A percentile compares a stretch with the other conserved stretches of the same genome.
Evolutionary conservation across 2,797 vertebrate species (phyloP).

Genomic region (Myotis myotis): DNA sequence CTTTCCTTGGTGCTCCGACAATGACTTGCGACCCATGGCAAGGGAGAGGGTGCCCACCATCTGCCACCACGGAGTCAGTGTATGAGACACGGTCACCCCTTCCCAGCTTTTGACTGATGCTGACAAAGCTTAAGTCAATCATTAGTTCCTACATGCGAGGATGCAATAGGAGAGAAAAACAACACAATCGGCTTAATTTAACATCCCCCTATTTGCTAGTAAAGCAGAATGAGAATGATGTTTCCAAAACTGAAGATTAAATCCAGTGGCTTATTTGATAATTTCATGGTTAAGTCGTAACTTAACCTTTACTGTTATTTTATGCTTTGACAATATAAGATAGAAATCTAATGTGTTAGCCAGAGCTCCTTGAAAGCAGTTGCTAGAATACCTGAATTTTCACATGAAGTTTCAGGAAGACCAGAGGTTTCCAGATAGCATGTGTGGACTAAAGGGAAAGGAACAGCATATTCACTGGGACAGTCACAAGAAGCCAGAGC

Average conservation of each 20-base stretch:
- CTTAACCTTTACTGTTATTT: background rate
- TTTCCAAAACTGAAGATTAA: background rate
- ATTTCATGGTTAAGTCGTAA: background rate
- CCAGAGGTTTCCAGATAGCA: background rate
- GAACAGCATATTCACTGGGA: fast-evolving
- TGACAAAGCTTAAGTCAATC: background rate
- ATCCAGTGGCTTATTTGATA: background rate
- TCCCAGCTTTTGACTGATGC: background rate
- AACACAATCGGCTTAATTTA: background rate
- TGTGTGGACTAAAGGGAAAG: background rate
- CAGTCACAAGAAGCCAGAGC: background rate
- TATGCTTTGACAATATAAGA: background rate
- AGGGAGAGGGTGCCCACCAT: background rate
- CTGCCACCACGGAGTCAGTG: background rate
- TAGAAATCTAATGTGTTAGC: background rate
- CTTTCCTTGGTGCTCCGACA: background rate
- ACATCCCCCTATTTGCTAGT: background rate
- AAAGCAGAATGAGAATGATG: background rate
- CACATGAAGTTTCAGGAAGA: background rate
- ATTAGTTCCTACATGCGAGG: background rate
- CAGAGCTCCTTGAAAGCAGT: background rate
- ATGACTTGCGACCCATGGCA: background rate
- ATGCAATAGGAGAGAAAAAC: background rate
- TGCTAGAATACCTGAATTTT: background rate
- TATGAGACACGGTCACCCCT: background rate